Conservation (phyloP, 2,797 vertebrate species). For the Coendou prehensilis region DNA sequence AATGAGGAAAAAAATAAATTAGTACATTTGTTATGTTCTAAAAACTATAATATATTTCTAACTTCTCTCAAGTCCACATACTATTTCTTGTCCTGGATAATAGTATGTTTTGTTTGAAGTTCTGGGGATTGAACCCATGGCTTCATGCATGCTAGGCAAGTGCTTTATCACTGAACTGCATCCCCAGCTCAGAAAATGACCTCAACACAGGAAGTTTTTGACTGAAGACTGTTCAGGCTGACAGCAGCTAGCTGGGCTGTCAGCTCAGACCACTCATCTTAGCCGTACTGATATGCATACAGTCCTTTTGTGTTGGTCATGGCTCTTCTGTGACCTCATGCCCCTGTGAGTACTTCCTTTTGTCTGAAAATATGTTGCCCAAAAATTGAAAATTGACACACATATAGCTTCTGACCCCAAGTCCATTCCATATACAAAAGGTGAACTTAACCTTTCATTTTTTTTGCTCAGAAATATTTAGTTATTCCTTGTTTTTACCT, state of each 20-base stretch:
- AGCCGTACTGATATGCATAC: neutral
- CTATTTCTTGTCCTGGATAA: constrained; percentile 38
- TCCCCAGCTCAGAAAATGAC: neutral
- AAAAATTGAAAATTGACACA: neutral
- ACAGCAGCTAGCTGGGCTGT: neutral
- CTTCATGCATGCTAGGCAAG: neutral
- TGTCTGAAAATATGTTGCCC: neutral
- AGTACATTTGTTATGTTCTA: constrained; percentile 20
- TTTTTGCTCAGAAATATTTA: constrained; percentile 40
- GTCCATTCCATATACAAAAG: neutral
- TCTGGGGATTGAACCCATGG: neutral
- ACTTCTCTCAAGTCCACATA: neutral
- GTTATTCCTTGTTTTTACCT: neutral
- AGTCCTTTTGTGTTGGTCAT: neutral
- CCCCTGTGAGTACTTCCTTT: neutral
- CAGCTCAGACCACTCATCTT: neutral
- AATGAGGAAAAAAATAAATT: neutral
- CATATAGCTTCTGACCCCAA: neutral
- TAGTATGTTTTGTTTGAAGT: neutral
- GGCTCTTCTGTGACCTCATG: neutral
- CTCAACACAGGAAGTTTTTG: neutral
- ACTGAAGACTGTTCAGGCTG: neutral
- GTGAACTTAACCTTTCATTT: neutral
- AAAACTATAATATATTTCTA: neutral
- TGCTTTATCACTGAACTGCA: neutral